Base-by-base conservation (phyloP, 1,140 invertebrate genomes). In the Ooceraea biroi region DNA sequence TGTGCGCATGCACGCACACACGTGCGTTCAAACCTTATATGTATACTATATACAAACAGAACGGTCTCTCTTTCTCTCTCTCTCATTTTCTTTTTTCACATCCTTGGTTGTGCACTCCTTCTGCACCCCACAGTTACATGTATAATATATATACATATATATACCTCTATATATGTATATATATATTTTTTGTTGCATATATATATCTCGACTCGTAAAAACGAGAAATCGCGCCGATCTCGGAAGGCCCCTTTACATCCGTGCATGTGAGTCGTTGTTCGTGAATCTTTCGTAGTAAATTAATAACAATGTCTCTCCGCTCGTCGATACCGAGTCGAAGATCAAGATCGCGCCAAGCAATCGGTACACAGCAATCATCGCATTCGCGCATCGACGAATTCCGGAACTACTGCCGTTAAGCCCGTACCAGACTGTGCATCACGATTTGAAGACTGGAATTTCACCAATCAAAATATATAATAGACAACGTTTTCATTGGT, bases 1-100 rank as follows among this genome's bases (percentile, higher is more conserved):
- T 27, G 48, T 58, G 55, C 44, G 27, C 55, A 36, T 30, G 25
- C 66, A 36, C 36, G 36, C 7, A 8, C n/a, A n/a, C n/a, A n/a
- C n/a, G n/a, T n/a, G n/a, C n/a, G n/a, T n/a, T n/a, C n/a, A n/a
- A n/a, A n/a, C n/a, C n/a, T 12, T 46, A 11, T 71, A 87, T 86
- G 46, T 83, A 87, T 80, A 87, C 41, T 87, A 86, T 87, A 50
- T 87, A 84, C 73, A 86, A 19, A 30, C 41, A 14, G 8, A 48
- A 52, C 36, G 36, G 36, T 36, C 36, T 73, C 25, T n/a, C 46
- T 68, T 55, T 57, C 11, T 36, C 36, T 73, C 25, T n/a, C 46
- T 68, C 46, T 57, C 11, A 69, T 68, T 7, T 22, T 44, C 25
- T 58, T 60, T 46, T 85, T 30, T n/a, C n/a, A n/a, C 61, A 55